phyloP scores from a whole-genome alignment of 2,888 invertebrate genomes.

The Germaria angustata region DNA sequence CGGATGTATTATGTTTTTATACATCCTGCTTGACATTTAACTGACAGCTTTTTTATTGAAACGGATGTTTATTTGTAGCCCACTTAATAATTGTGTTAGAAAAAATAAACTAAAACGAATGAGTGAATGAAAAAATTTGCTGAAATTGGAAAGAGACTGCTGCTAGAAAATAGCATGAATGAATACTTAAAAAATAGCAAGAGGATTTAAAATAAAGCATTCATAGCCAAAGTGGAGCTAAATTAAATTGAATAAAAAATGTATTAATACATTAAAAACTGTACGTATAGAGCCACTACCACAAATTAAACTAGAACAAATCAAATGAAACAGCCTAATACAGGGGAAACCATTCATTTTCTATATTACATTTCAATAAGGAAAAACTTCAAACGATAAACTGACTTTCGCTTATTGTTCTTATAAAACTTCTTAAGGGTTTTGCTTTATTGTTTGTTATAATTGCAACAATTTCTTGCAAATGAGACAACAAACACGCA shows the following conservation, averaged over 20 bases:
- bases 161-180: background rate
- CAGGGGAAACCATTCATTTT: too few species aligned
- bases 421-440: background rate
- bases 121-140: background rate
- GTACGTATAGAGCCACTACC: background rate
- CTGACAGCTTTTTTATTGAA: slow-evolving; percentile 60
- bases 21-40: slow-evolving; percentile 61
- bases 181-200: background rate
- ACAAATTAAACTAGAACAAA: background rate
- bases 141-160: background rate
- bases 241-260: slow-evolving; percentile 20
- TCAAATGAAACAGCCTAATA: background rate
- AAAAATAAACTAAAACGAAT: slow-evolving; percentile 26
- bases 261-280: slow-evolving; percentile 5
- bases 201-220: slow-evolving; percentile 10
- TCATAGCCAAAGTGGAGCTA: background rate
- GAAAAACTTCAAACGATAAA: too few species aligned
- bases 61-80: slow-evolving; percentile 62
- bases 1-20: slow-evolving; percentile 51
- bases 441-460: background rate
- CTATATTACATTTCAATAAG: too few species aligned
- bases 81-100: slow-evolving; percentile 61
- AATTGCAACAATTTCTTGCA: background rate
- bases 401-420: too few species aligned
- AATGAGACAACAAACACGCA: background rate